Percentiles rank a stretch among this genome's conserved stretches.
These are phyloP conservation scores for Xerus inauris DNA, from an alignment of 2,113 vertebrate genomes.

Conservation along the genomic window DNA sequence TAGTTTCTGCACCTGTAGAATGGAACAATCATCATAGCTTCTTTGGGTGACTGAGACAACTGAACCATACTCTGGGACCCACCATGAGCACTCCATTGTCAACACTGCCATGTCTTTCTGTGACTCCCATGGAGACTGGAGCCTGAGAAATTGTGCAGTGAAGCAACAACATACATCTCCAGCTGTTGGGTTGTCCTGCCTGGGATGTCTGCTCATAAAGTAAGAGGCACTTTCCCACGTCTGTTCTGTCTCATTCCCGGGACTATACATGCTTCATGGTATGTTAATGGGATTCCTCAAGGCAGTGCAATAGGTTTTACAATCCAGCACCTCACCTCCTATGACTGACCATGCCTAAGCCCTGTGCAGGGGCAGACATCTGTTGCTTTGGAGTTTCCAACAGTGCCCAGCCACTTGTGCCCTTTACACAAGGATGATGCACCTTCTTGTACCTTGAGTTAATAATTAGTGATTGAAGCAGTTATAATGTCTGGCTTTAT, in stretches of 20 bases:
- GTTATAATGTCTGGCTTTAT: background rate
- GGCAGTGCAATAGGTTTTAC: background rate
- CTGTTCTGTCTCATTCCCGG: background rate
- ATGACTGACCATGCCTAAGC: too few species aligned
- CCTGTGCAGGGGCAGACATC: background rate
- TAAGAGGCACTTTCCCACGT: rapidly evolving
- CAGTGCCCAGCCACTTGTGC: background rate
- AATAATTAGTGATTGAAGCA: background rate
- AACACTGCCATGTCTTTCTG: background rate
- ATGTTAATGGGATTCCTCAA: background rate
- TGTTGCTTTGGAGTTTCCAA: background rate
- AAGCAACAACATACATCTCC: background rate
- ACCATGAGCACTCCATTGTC: rapidly evolving
- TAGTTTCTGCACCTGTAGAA: background rate
- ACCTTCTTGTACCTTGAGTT: background rate
- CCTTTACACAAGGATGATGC: background rate
- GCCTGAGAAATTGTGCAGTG: background rate
- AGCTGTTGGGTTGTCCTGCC: background rate
- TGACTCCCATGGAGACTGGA: background rate
- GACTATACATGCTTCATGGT: too few species aligned
- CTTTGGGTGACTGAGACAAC: background rate
- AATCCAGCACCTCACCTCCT: background rate
- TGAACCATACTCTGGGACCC: too few species aligned
- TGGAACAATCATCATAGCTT: background rate
- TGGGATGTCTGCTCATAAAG: background rate